Base-by-base conservation (phyloP, 2,888 invertebrate species). In the Rambutsinella grinnellia region DNA sequence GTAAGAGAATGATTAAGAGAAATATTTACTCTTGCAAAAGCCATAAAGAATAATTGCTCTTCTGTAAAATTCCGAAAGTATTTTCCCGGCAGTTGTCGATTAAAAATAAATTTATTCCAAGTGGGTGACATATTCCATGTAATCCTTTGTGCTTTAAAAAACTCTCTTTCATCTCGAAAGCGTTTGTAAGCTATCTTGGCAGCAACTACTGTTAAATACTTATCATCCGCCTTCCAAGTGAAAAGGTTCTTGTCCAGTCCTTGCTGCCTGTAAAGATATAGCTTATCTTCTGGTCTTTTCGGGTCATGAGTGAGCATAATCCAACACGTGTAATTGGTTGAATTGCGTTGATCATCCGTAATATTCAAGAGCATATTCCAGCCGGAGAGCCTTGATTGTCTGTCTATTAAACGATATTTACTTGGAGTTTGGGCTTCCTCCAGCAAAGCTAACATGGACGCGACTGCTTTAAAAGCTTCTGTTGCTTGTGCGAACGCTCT, bases 11-110 rank as follows among this genome's bases (percentile, higher is more conserved):
- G 5, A 36, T 8, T 36, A 13, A 36, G 36, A 8, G 36, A 36
- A 13, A 36, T 21, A 51, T 15, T 63, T 51, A 76, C 75, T 57
- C 75, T 21, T 24, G 57, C 68, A 26, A 49, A 49, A 10, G 56
- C 19, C 57, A 76, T 62, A 53, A 76, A 76, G 27, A 63, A 68
- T 3, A 69, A 15, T 21, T 76, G 75, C 21, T 76, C 75, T n/a
- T 76, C 75, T 13, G 51, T 44, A 23, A 21, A 69, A 2, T 57
- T 49, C 6, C 3, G 13, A 10, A 62, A 13, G n/a, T 19, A 36
- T 21, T 17, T 3, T 17, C 69, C 69, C 1, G 69, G 69, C 1
- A 70, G 27, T 2, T 21, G 24, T 2, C 47, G 28, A 2, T 46
- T 21, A 5, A 51, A 36, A n/a, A 19, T 60, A 24, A 53, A 17